Conservation (phyloP, 2,113 vertebrate genomes). For the Willisornis vidua region DNA sequence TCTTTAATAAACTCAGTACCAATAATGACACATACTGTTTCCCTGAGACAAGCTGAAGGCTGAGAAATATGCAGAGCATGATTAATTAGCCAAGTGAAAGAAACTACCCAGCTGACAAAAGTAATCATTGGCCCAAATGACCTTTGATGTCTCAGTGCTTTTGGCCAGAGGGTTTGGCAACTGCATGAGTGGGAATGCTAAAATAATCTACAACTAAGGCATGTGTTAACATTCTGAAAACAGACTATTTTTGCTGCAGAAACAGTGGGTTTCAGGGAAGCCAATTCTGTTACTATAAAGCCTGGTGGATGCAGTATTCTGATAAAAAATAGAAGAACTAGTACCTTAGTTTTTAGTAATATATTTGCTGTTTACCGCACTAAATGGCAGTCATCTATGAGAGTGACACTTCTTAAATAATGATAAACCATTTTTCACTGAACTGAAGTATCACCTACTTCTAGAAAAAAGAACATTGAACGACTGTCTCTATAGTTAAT, state of each 20-base stretch:
- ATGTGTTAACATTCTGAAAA: conserved; percentile 18
- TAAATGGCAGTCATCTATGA: not conserved
- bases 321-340: not conserved
- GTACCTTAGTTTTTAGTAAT: not conserved
- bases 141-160: conserved; percentile 52
- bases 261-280: not conserved
- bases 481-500: not conserved
- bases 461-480: not conserved
- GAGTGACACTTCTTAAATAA: not conserved
- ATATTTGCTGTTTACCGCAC: not conserved
- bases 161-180: conserved; percentile 35
- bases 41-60: not conserved
- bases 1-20: not conserved
- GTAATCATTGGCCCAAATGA: conserved; percentile 55
- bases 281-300: not conserved
- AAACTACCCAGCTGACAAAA: conserved; percentile 49
- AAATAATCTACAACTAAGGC: not conserved
- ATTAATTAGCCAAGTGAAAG: conserved; percentile 60
- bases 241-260: not conserved
- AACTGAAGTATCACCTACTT: not conserved
- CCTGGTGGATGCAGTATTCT: not conserved
- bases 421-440: not conserved
- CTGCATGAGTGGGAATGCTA: not conserved
- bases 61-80: conserved; percentile 33
- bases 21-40: conserved; percentile 27